Evolutionary conservation across 2,797 vertebrate genomes (phyloP), one percentile per base, ranked within the genome.

Genomic region (Esox lucius): DNA sequence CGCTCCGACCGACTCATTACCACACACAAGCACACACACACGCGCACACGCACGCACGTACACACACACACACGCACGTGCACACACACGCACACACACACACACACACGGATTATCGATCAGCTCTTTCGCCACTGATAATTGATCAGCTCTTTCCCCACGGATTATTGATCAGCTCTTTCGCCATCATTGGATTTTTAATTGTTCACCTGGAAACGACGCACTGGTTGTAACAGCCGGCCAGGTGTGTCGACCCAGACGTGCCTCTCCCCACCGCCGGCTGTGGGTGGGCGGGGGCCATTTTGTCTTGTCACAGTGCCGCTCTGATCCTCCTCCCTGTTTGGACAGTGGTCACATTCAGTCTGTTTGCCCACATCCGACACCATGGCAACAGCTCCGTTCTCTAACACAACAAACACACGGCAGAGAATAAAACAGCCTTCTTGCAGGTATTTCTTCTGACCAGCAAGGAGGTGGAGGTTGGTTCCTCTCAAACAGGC

Each of bases 401-500:
- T 86, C 79, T 74, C 76, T 79, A 86, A 90, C 89, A 71, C 79
- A 86, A 87, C 86, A 90, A 68, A 53, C 66, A 59, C 28, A 48
- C 70, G 31, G 15, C 15, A 24, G n/a, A 48, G 6, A 24, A 24
- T 9, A 13, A 68, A 24, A 46, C 8, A 6, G 1, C 61, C 5
- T 15, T 26, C 17, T 26, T 13, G 61, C 24, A 31, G 61, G 61
- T 26, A 64, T 31, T 15, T 64, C 22, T 12, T 26, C 24, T 3
- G 2, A 26, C 11, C 12, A 31, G 51, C 51, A 53, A n/a, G 51
- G 19, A 53, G 7, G 5, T 17, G 6, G 51, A 19, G n/a, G 51
- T 56, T 56, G 19, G 51, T 56, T 56, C 19, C 51, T 56, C 7
- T 56, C 51, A 56, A 56, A 56, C 51, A 56, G 19, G 51, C 19